These are phyloP conservation scores for Myioborus melanocephalus DNA, from an alignment of 2,797 vertebrate genomes.

Conservation along the genomic window DNA sequence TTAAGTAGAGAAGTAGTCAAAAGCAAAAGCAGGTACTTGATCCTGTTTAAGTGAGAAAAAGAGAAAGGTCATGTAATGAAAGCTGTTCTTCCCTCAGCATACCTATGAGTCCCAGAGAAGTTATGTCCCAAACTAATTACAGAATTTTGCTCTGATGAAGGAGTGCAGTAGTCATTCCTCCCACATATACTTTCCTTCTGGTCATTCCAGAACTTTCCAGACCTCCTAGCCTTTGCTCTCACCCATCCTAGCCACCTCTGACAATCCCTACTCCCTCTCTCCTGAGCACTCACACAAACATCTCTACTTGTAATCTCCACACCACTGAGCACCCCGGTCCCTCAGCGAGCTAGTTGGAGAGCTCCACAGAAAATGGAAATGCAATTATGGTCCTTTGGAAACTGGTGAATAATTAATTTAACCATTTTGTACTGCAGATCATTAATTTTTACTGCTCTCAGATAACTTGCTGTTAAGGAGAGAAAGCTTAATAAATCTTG, in stretches of 20 bases:
- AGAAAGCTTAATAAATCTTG: not conserved
- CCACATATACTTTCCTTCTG: not conserved
- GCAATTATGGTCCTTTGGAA: not conserved
- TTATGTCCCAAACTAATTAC: not conserved
- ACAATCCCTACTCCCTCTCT: not conserved
- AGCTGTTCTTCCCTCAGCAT: not conserved
- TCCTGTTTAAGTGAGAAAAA: not conserved
- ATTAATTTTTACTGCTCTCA: conserved; percentile 42
- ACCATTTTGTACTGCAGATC: not conserved
- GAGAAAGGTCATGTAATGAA: not conserved
- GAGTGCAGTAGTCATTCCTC: not conserved
- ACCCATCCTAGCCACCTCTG: not conserved
- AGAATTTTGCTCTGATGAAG: not conserved
- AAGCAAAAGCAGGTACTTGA: not conserved
- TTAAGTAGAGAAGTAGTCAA: not conserved
- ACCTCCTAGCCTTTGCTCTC: not conserved
- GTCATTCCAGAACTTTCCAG: not conserved
- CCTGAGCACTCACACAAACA: not conserved
- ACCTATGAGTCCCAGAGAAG: not conserved
- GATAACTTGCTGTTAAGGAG: not conserved
- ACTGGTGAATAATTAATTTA: conserved; percentile 36
- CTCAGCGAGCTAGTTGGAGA: not conserved
- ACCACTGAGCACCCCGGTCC: fast-evolving
- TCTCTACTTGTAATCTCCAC: not conserved
- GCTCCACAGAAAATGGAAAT: not conserved